Evolutionary conservation across 2,797 vertebrate genomes (phyloP), one percentile per base, ranked within the genome.

Genomic region (Clarias fuscus): DNA sequence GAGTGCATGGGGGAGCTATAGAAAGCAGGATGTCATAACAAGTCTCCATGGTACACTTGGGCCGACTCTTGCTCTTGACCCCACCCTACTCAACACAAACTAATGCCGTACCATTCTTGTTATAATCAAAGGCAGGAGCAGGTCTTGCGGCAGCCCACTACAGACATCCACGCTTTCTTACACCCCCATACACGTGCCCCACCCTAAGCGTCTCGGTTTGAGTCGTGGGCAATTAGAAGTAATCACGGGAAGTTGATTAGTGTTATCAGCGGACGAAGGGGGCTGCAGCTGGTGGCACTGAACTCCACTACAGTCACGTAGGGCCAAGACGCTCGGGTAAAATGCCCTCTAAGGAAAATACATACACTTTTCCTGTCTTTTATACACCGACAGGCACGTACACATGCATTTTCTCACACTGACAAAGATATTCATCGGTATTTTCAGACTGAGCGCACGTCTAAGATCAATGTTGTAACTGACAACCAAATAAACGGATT

Each of bases 241-340:
- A 95, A 96, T 96, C 89, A 87, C 95, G 94, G 95, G 95, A 96
- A 95, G 92, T 93, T 93, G 92, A 91, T 96, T 96, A 95, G 93
- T 20, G 92, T 96, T 95, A 96, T 96, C 95, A 92, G 89, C 88
- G 91, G 90, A 89, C 88, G 27, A 90, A 86, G 91, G 92, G 92
- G 88, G 91, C 91, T 90, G 92, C 91, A 92, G 90, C 91, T 92
- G 88, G 85, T 88, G 75, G 89, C 93, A 90, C 89, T 82, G 73
- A 86, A 91, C 88, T 84, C 92, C 90, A 89, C 73, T 62, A 84
- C 88, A 87, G 95, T 95, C 95, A 96, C 95, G 95, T 95, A 96
- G 91, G 85, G 89, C 87, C 24, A 20, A 56, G 85, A 72, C 84
- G 83, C 75, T 76, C 20, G 84, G 83, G 87, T 89, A 84, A 89